Evolutionary conservation across 2,797 vertebrate species (phyloP), one percentile per base, ranked within the genome.

Genomic region (Miichthys miiuy): DNA sequence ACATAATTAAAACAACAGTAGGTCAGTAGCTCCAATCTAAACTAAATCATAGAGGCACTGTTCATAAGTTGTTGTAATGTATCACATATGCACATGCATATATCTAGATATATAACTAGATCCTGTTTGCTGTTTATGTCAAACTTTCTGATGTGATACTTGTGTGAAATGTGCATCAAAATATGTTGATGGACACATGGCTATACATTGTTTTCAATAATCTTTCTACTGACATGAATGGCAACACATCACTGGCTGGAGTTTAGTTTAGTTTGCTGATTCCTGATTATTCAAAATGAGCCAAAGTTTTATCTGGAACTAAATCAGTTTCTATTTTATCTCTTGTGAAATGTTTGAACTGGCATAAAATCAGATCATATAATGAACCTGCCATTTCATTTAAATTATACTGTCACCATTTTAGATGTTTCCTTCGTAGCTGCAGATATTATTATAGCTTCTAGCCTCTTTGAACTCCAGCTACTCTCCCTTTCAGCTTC

Each of bases 1-100:
- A 14, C 21, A 47, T 42, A 46, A 48, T 57, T 60, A 27, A 77
- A 58, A 34, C 9, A 0, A 55, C 21, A 69, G 47, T n/a, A 10
- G 42, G 68, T 68, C 56, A 61, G 52, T 30, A 44, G 30, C 23
- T 38, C 13, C n/a, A 20, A 44, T 69, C n/a, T 17, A 47, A 72
- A 74, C 50, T 5, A 60, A 61, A 68, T 42, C n/a, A 65, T 9
- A 30, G 41, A 41, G 18, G 10, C 34, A 38, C 34, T 38, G 34
- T 38, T 38, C 8, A 0, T 30, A 30, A 6, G 30, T 4, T 30
- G 30, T 30, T 30, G 30, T 30, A 30, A 30, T 30, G 5, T 30
- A 30, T 30, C 27, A 27, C 6, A n/a, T n/a, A n/a, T n/a, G n/a
- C n/a, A n/a, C n/a, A n/a, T 30, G 34, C 34, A 38, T 38, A 9